Evolutionary conservation across 2,113 vertebrate species (phyloP), one percentile per base, ranked within the genome.

Genomic region (Antechinus stuartii): DNA sequence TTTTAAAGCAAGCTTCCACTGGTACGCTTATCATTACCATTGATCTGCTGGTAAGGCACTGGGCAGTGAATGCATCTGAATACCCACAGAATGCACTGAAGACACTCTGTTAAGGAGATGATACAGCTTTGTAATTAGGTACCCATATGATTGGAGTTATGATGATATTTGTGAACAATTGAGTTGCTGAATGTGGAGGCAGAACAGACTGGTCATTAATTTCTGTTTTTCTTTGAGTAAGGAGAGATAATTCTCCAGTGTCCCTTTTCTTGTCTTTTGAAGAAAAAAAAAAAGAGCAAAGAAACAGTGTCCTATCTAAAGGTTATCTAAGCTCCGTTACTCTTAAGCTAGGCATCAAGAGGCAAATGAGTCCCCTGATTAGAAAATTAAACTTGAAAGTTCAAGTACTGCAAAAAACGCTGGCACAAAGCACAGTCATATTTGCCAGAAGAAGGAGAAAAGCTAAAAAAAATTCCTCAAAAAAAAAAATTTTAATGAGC

Each of bases 371-470:
- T 97, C 97, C 97, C 96, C 97, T 98, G 97, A 98, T 97, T 97
- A 97, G 97, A 97, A 97, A 98, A 98, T 98, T 96, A 97, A 97
- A 95, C 97, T 97, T 97, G 96, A 98, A 98, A 97, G 97, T 98
- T 92, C 97, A 97, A 97, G 94, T 96, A 95, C 94, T 1, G 22
- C 91, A 94, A 56, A 96, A 95, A 97, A 96, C 96, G 91, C 95
- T 95, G 95, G 91, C 92, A 92, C 57, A 95, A 91, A 96, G 95
- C 54, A 96, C 91, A 93, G 95, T 91, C n/a, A 42, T 97, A 97
- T 97, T 97, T 97, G 97, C n/a, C n/a, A 84, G n/a, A n/a, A 84
- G 68, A 42, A n/a, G 68, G 97, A 97, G 68, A 93, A 97, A 97
- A 30, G 52, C 93, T 96, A 91, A 49, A 53, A 53, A 90, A 95